Evolutionary conservation across 2,888 invertebrate genomes (phyloP).

Genomic region (Bellardia pandia): DNA sequence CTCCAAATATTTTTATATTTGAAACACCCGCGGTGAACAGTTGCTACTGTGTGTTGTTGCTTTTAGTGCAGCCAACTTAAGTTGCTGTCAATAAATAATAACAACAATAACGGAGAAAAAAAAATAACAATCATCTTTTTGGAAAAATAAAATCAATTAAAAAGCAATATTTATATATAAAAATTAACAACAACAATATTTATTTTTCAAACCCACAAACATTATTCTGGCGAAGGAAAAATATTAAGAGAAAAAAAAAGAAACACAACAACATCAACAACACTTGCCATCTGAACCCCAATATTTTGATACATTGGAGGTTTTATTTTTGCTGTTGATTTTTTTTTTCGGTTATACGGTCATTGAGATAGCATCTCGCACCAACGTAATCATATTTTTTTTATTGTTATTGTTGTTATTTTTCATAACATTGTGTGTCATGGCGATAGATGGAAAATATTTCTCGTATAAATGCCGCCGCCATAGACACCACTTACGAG

Average conservation of each 20-base stretch:
- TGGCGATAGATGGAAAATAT: slow-evolving; percentile 60
- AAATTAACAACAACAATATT: slow-evolving; percentile 2
- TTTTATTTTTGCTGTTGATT: slow-evolving; percentile 39
- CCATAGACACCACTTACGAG: slow-evolving; percentile 27
- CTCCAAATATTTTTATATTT: not conserved
- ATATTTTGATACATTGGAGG: slow-evolving; percentile 48
- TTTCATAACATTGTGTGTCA: slow-evolving; percentile 68
- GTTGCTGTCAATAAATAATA: slow-evolving; percentile 65
- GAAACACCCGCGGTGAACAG: slow-evolving; percentile 33
- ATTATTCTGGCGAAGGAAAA: slow-evolving; percentile 7
- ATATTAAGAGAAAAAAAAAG: slow-evolving; percentile 26
- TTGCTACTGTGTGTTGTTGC: slow-evolving; percentile 57
- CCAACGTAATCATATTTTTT: slow-evolving; percentile 69
- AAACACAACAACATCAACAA: slow-evolving; percentile 66
- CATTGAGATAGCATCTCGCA: slow-evolving; percentile 67
- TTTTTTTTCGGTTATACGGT: slow-evolving; percentile 65
- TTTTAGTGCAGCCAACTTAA: slow-evolving; percentile 44
- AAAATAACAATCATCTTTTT: slow-evolving; percentile 46
- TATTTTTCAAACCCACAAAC: slow-evolving; percentile 35
- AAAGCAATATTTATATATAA: slow-evolving; percentile 53
- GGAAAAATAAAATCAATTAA: slow-evolving; percentile 62
- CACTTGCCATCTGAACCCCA: slow-evolving; percentile 67
- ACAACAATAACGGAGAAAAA: slow-evolving; percentile 39
- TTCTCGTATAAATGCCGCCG: slow-evolving; percentile 60
- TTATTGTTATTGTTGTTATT: slow-evolving; percentile 23